A percentile compares a stretch with the other conserved stretches of the same genome.
Conservation (phyloP, 2,888 invertebrate genomes). For the Conus canariensis region DNA sequence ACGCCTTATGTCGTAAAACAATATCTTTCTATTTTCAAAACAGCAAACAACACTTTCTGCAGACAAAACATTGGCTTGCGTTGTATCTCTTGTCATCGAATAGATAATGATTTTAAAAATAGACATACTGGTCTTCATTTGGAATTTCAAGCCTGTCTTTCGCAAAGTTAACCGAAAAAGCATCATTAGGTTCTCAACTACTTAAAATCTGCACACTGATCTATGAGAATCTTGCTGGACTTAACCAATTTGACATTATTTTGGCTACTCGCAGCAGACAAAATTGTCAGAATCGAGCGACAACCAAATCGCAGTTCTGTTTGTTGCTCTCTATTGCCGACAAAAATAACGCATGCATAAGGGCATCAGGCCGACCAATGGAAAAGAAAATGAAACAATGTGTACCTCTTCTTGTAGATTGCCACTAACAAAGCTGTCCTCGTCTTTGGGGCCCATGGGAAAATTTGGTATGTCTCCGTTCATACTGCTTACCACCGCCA, state of each 20-base stretch:
- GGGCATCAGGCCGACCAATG: neutral
- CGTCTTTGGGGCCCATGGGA: conserved; percentile 62
- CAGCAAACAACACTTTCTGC: neutral
- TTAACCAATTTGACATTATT: conserved; percentile 33
- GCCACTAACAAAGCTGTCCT: conserved; percentile 62
- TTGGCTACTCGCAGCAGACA: conserved; percentile 30
- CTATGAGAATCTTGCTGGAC: neutral
- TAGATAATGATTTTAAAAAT: conserved; percentile 24
- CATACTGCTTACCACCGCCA: conserved; percentile 73
- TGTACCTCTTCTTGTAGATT: conserved; percentile 70
- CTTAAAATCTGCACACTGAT: neutral
- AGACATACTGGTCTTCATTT: conserved; percentile 9
- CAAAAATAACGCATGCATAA: conserved; percentile 5
- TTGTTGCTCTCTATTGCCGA: conserved; percentile 17
- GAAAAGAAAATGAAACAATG: conserved; percentile 26
- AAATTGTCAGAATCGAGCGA: conserved; percentile 22
- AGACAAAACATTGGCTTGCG: neutral
- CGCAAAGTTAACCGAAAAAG: neutral
- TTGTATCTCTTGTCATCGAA: conserved; percentile 7
- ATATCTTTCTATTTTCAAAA: neutral
- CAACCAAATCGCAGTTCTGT: conserved; percentile 32
- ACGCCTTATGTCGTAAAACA: no score
- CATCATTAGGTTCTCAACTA: neutral
- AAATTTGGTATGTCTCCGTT: conserved; percentile 72
- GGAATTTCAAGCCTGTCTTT: neutral